phyloP scores from a whole-genome alignment of 2,888 invertebrate species.

The Theretra japonica region DNA sequence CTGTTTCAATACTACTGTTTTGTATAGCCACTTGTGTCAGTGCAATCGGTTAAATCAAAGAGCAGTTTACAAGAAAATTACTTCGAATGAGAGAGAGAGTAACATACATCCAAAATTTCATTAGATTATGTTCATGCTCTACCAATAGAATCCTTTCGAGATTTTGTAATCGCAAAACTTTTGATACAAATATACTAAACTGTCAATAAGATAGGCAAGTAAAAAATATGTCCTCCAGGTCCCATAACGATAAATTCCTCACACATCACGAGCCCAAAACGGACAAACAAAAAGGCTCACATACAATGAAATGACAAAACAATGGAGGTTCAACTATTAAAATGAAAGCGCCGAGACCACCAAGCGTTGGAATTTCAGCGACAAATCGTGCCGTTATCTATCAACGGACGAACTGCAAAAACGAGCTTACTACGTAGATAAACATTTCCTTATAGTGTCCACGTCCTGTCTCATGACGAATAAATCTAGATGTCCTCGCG shows the following conservation, averaged over 20 bases:
- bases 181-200: neutral
- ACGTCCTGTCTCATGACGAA: conserved; percentile 66
- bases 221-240: neutral
- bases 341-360: conserved; percentile 3
- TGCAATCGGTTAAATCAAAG: neutral
- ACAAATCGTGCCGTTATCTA: conserved; percentile 27
- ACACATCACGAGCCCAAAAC: neutral
- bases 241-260: conserved; percentile 4
- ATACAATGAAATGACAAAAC: conserved; percentile 14
- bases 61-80: neutral
- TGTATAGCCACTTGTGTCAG: conserved; percentile 29
- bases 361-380: conserved; percentile 13
- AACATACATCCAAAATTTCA: neutral
- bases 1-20: conserved; percentile 38
- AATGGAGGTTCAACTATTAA: neutral
- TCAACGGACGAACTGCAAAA: conserved; percentile 42
- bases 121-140: neutral
- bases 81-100: neutral
- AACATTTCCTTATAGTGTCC: conserved; percentile 71
- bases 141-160: too few species aligned
- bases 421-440: conserved; percentile 63
- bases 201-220: neutral
- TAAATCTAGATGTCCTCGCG: conserved; percentile 74
- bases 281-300: conserved; percentile 1
- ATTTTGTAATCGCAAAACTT: too few species aligned